Conservation (phyloP, 1,140 invertebrate species). For the Acromyrmex echinatior region DNA sequence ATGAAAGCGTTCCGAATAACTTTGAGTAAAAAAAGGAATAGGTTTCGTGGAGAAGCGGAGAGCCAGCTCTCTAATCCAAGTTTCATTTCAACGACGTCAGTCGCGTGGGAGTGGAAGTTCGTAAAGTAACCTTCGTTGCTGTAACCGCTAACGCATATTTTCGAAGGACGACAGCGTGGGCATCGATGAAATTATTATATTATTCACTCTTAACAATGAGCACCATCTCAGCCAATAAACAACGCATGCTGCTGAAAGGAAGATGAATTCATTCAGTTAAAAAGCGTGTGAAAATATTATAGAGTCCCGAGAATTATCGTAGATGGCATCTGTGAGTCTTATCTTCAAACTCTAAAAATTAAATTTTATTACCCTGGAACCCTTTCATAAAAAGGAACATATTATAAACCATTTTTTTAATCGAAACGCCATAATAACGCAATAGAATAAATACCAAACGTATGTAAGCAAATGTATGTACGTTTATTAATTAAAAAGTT, state of each 20-base stretch:
- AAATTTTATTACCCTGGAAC: background rate
- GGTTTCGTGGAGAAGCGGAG: background rate
- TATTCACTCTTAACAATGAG: conserved; percentile 22
- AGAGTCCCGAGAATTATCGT: background rate
- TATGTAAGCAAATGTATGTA: no score
- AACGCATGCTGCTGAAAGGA: background rate
- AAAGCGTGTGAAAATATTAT: background rate
- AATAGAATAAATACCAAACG: no score
- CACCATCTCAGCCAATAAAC: background rate
- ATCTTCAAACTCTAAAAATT: background rate
- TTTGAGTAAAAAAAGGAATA: background rate
- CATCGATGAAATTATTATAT: conserved; percentile 6
- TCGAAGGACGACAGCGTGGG: conserved; percentile 42
- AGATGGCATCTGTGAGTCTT: background rate
- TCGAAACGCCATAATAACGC: no score
- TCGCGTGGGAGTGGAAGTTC: conserved; percentile 30
- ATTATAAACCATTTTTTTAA: no score
- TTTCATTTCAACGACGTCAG: background rate
- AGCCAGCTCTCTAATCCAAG: background rate
- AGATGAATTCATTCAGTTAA: background rate
- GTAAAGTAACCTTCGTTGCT: conserved; percentile 7
- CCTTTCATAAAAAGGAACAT: no score
- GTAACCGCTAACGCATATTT: conserved; percentile 41
- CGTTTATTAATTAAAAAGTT: no score
- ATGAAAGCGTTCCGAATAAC: conserved; percentile 4